Conservation (phyloP, 2,113 vertebrate species). For the Eptesicus fuscus region DNA sequence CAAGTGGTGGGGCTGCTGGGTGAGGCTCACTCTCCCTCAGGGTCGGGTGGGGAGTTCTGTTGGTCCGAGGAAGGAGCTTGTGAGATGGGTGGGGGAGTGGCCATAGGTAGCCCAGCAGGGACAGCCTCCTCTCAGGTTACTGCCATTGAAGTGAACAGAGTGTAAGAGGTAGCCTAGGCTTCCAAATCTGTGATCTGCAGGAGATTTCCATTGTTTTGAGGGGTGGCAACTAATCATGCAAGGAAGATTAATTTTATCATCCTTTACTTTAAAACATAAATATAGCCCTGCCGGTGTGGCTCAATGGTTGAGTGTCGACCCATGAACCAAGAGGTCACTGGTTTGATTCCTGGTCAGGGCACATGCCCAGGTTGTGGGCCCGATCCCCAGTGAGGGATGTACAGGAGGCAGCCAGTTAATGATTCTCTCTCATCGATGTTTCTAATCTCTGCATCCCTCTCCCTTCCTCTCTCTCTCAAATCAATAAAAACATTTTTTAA, state of each 20-base stretch:
- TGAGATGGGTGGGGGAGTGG: rapidly evolving
- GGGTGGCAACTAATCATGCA: background rate
- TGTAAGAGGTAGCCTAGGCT: background rate
- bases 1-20: conserved; percentile 96
- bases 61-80: background rate
- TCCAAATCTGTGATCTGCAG: background rate
- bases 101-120: background rate
- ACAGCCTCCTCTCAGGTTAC: background rate
- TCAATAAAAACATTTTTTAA: too few relatives aligned
- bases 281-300: too few relatives aligned
- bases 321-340: too few relatives aligned
- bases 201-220: background rate
- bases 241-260: background rate
- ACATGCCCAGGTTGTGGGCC: too few relatives aligned
- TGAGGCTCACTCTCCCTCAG: conserved; percentile 72
- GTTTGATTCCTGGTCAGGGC: too few relatives aligned
- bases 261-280: background rate
- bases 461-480: too few relatives aligned
- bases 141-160: background rate
- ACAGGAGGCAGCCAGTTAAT: too few relatives aligned
- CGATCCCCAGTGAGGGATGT: too few relatives aligned
- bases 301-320: too few relatives aligned
- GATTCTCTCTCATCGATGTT: too few relatives aligned
- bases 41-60: background rate
- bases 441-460: too few relatives aligned